A percentile compares a stretch with the other conserved stretches of the same genome.
phyloP scores from a whole-genome alignment of 2,888 invertebrate species.

The Volucella bombylans region DNA sequence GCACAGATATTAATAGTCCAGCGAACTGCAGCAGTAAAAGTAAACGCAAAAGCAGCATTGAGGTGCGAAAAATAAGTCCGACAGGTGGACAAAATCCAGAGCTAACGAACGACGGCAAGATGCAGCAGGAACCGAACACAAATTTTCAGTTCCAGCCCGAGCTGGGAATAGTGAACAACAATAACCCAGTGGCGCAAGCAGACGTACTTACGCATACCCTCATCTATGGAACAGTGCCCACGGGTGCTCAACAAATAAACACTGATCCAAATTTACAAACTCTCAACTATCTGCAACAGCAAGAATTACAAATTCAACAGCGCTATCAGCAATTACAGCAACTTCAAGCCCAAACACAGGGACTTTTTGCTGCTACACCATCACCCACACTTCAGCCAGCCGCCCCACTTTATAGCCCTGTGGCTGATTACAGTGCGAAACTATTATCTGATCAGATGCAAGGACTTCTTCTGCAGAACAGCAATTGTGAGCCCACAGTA shows the following conservation, averaged over 20 bases:
- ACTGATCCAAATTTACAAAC: constrained; percentile 79
- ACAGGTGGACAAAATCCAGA: constrained; percentile 69
- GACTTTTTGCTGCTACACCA: constrained; percentile 77
- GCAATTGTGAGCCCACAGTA: constrained; percentile 76
- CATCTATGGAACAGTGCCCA: constrained; percentile 81
- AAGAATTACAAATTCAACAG: constrained; percentile 81
- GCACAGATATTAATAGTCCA: constrained; percentile 58
- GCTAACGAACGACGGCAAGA: constrained; percentile 73
- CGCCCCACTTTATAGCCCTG: constrained; percentile 62
- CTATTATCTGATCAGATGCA: constrained; percentile 81
- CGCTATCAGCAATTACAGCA: constrained; percentile 81
- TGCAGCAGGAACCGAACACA: constrained; percentile 82
- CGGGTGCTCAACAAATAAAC: constrained; percentile 78
- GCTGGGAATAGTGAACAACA: constrained; percentile 81
- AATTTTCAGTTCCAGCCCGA: constrained; percentile 82
- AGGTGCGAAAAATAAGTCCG: constrained; percentile 75
- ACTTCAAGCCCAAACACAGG: constrained; percentile 81
- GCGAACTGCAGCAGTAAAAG: constrained; percentile 2
- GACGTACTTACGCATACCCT: constrained; percentile 81
- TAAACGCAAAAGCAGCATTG: constrained; percentile 41
- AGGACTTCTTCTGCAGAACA: constrained; percentile 78
- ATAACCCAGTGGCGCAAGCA: constrained; percentile 74
- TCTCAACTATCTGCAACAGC: constrained; percentile 80
- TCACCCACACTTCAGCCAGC: constrained; percentile 71
- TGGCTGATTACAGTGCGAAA: constrained; percentile 74